Evolutionary conservation across 2,113 vertebrate genomes (phyloP), one percentile per base, ranked within the genome.

Genomic region (Sprattus sprattus): DNA sequence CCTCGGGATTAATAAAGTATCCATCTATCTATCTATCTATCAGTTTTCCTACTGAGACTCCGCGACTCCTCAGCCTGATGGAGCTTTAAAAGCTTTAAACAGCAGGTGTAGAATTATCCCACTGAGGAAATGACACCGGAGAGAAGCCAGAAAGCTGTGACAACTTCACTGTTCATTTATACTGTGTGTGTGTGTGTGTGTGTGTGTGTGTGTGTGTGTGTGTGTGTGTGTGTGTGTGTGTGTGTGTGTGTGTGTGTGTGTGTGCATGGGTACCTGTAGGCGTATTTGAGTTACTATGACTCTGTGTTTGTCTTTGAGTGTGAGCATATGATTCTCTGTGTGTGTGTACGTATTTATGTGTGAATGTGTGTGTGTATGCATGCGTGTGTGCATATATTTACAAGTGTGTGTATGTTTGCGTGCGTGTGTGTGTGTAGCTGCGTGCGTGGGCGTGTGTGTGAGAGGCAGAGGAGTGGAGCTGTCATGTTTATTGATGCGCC

Each of bases 151-250:
- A 39, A 39, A 39, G 39, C 39, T 39, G 39, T 39, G 39, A 39
- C 39, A 39, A 39, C 39, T 39, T 39, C 39, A 39, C 39, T n/a
- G n/a, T n/a, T n/a, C n/a, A n/a, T n/a, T n/a, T n/a, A n/a, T n/a
- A n/a, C n/a, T 18, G 54, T 57, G 13, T 57, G 54, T 57, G 60
- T 64, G 60, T n/a, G 22, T 32, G 11, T 67, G 78, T 4, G 18
- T 25, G 52, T 44, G 0, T 44, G 2, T 44, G 13, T 2, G 18
- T 86, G 20, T 9, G 57, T 20, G 78, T 81, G 2, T 81, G 78
- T 81, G 78, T 81, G 78, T 81, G 22, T 82, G 32, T 22, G 80
- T 82, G 46, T 82, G 54, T 84, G 81, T 46, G 71, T 78, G 18
- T n/a, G 4, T 45, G 25, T 84, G 22, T 15, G 32, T 82, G 3